Evolutionary conservation across 2,888 invertebrate genomes (phyloP).

Genomic region (Drosophila acutilabella): DNA sequence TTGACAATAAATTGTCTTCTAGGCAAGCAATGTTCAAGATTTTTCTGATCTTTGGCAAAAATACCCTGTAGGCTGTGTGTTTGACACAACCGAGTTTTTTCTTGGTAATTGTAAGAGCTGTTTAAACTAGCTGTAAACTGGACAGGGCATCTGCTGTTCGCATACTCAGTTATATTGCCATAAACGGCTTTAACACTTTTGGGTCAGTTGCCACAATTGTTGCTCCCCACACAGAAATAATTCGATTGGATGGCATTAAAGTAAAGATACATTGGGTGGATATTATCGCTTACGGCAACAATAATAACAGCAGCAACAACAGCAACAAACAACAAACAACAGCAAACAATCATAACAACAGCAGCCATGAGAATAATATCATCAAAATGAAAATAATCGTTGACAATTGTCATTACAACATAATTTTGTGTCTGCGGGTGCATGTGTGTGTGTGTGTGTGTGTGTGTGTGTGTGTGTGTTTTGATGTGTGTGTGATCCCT

Average conservation of each 20-base stretch:
- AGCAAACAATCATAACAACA: slow-evolving; percentile 1
- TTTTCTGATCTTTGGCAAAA: too few species aligned
- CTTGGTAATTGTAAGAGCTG: too few species aligned
- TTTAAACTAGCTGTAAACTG: too few species aligned
- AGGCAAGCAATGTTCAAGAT: too few species aligned
- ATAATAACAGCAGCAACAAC: slow-evolving; percentile 3
- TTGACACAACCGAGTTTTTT: too few species aligned
- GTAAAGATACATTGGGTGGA: slow-evolving; percentile 25
- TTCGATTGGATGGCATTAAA: slow-evolving; percentile 21
- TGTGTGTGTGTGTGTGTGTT: slow-evolving; percentile 10
- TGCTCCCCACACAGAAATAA: slow-evolving; percentile 16
- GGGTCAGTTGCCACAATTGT: slow-evolving; percentile 23
- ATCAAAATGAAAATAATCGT: slow-evolving; percentile 40
- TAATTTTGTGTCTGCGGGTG: slow-evolving; percentile 7
- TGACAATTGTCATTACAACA: slow-evolving; percentile 46
- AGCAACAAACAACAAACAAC: not conserved
- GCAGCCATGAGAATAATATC: slow-evolving; percentile 9
- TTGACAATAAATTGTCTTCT: too few species aligned
- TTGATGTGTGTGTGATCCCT: slow-evolving; percentile 20
- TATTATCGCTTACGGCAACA: slow-evolving; percentile 22
- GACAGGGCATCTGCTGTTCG: slow-evolving; percentile 1
- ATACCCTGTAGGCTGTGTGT: too few species aligned
- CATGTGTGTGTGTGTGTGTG: slow-evolving; percentile 8
- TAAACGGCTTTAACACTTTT: slow-evolving; percentile 13
- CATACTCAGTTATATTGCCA: too few species aligned